phyloP scores from a whole-genome alignment of 2,797 vertebrate species.

The Amblyraja radiata region DNA sequence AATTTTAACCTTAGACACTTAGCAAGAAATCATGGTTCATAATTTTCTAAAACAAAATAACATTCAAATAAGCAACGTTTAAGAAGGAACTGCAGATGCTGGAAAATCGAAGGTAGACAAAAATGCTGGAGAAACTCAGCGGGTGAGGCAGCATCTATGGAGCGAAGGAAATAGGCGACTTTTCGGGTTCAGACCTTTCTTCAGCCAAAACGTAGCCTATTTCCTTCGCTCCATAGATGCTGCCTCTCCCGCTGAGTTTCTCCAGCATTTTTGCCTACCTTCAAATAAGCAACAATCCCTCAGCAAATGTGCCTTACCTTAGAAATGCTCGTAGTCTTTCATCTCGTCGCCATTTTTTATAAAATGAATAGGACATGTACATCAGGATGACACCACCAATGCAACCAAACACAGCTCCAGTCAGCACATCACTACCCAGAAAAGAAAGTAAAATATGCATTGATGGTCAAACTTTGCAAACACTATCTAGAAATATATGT shows the following conservation, averaged over 20 bases:
- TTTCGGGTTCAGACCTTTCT: no score
- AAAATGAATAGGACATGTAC: conserved; percentile 22
- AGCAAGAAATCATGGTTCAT: neutral
- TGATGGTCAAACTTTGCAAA: neutral
- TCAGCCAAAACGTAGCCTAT: no score
- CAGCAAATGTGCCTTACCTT: neutral
- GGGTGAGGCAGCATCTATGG: no score
- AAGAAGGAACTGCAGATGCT: no score
- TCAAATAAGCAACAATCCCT: neutral
- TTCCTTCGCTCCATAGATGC: no score
- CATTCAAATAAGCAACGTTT: neutral
- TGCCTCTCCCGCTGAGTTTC: no score
- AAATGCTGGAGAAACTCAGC: no score
- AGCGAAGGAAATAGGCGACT: no score
- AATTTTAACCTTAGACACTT: neutral
- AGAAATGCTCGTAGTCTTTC: conserved; percentile 24
- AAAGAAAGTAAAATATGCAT: neutral
- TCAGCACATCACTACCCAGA: conserved; percentile 32
- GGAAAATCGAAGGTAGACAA: no score
- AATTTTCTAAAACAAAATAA: neutral
- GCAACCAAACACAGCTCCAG: conserved; percentile 35
- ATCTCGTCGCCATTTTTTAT: conserved; percentile 34
- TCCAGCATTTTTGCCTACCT: neutral
- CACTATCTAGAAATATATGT: neutral
- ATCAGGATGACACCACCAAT: conserved; percentile 30